Percentiles rank a stretch among this genome's conserved stretches.
phyloP scores from a whole-genome alignment of 2,797 vertebrate species.

The Megalops cyprinoides region DNA sequence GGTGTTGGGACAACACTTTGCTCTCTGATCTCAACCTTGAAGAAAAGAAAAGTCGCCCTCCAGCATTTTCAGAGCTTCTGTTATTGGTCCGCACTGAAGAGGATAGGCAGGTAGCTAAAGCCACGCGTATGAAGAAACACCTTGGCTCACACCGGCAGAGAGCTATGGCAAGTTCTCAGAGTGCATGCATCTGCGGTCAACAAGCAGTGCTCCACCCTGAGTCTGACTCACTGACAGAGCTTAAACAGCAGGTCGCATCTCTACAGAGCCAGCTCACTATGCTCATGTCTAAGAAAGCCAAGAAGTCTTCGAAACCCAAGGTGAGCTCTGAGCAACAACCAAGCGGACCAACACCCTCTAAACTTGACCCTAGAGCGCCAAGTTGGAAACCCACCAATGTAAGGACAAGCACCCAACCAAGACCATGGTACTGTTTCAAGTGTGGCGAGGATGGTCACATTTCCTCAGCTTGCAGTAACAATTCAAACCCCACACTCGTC shows the following conservation, averaged over 20 bases:
- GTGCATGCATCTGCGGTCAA: too few relatives aligned
- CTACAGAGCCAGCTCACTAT: constrained; percentile 26
- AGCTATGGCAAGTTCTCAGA: too few relatives aligned
- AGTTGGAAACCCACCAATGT: background rate
- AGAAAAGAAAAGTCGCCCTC: constrained; percentile 28
- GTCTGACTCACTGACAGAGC: background rate
- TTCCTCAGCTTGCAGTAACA: background rate
- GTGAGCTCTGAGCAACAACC: too few relatives aligned
- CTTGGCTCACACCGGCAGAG: too few relatives aligned
- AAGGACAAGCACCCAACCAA: background rate
- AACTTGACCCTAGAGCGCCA: background rate
- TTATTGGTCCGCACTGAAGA: constrained; percentile 31
- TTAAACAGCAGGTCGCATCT: constrained; percentile 15
- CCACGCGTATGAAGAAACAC: constrained; percentile 31
- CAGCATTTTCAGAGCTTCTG: constrained; percentile 19
- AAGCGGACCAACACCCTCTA: background rate
- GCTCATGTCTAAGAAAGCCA: too few relatives aligned
- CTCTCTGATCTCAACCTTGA: constrained; percentile 36
- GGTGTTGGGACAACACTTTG: constrained; percentile 35
- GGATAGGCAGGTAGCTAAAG: constrained; percentile 29
- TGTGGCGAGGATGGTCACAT: constrained; percentile 38
- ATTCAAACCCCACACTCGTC: constrained; percentile 28
- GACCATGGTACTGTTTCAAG: too few relatives aligned
- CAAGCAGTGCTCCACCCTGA: background rate
- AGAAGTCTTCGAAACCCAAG: too few relatives aligned